phyloP scores from a whole-genome alignment of 2,113 vertebrate species.

The Ondatra zibethicus region DNA sequence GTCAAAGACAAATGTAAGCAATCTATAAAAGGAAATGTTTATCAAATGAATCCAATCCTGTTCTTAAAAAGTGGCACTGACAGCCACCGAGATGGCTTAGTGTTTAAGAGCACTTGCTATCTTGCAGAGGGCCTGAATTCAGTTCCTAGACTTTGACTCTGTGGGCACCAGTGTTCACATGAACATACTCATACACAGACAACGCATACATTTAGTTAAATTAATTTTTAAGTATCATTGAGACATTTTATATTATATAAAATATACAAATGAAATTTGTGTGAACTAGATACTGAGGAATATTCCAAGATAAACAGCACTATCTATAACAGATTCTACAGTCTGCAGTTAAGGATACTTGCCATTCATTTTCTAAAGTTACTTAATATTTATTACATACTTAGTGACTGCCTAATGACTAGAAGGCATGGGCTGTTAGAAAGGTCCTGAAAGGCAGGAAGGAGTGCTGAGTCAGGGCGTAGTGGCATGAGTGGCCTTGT shows the following conservation, averaged over 20 bases:
- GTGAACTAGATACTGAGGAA: not conserved
- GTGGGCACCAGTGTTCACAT: not conserved
- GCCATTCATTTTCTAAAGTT: not conserved
- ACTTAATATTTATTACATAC: not conserved
- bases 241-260: not conserved
- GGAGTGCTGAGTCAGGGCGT: not conserved
- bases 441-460: not conserved
- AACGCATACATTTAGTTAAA: not conserved
- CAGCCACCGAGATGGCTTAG: not conserved
- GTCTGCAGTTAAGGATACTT: not conserved
- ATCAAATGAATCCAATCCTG: conserved; percentile 6
- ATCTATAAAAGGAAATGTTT: not conserved
- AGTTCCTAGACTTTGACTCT: not conserved
- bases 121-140: not conserved
- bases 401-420: not conserved
- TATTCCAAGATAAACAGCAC: not conserved
- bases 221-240: too few species aligned
- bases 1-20: conserved; percentile 40
- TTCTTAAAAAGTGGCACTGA: not conserved
- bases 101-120: not conserved
- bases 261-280: not conserved
- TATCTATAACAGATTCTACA: not conserved
- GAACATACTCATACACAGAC: not conserved
- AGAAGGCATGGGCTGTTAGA: not conserved
- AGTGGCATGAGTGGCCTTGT: not conserved